Percentiles rank a stretch among this genome's conserved stretches.
These are phyloP conservation scores for Coenonympha glycerion DNA, from an alignment of 2,888 invertebrate genomes.

Conservation along the genomic window DNA sequence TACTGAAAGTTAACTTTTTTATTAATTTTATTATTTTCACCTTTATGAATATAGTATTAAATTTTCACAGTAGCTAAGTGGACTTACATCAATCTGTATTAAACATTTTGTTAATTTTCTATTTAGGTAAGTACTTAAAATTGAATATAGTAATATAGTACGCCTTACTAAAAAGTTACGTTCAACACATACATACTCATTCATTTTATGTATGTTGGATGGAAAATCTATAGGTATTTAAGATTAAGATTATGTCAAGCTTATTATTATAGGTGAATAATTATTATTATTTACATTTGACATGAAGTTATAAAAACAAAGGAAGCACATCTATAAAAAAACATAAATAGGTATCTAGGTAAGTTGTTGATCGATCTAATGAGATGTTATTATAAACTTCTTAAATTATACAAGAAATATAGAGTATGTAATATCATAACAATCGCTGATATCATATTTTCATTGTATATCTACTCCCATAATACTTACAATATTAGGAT, in stretches of 20 bases:
- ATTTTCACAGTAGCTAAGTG: neutral
- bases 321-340: neutral
- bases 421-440: neutral
- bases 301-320: neutral
- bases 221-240: slow-evolving; percentile 8
- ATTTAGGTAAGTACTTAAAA: neutral
- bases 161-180: neutral
- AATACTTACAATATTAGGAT: neutral
- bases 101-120: neutral
- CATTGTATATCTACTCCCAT: neutral
- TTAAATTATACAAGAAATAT: neutral
- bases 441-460: neutral
- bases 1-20: neutral
- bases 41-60: neutral
- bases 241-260: neutral
- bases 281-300: slow-evolving; percentile 3
- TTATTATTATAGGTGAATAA: neutral
- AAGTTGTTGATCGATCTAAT: neutral
- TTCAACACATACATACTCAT: neutral
- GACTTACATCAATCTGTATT: neutral
- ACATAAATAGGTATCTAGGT: neutral
- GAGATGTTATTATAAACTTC: neutral
- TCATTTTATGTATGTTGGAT: slow-evolving; percentile 1
- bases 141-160: neutral
- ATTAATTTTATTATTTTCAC: neutral